A percentile compares a stretch with the other conserved stretches of the same genome.
These are phyloP conservation scores for Coendou prehensilis DNA, from an alignment of 2,797 vertebrate species.

Conservation along the genomic window DNA sequence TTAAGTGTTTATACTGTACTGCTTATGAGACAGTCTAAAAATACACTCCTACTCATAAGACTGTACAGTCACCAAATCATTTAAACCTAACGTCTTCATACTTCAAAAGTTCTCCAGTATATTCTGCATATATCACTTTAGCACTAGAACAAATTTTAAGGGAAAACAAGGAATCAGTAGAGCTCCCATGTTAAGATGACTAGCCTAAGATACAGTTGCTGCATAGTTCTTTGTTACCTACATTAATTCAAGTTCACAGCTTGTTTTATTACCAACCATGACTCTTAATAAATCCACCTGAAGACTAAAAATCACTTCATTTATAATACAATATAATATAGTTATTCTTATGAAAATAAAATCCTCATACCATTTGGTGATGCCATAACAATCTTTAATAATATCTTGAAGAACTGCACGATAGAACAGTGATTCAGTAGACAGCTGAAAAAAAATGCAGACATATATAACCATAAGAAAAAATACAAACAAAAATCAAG, in stretches of 20 bases:
- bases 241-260: conserved; percentile 31
- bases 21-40: conserved; percentile 34
- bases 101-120: conserved; percentile 33
- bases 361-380: conserved; percentile 93
- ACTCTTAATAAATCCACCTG: conserved; percentile 42
- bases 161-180: conserved; percentile 46
- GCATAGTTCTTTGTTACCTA: neutral
- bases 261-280: conserved; percentile 22
- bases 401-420: conserved; percentile 98
- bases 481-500: conserved; percentile 70
- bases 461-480: conserved; percentile 62
- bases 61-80: neutral
- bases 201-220: neutral
- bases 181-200: neutral
- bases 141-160: neutral
- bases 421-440: conserved; percentile 97
- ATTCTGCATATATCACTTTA: conserved; percentile 45
- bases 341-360: conserved; percentile 75
- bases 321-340: conserved; percentile 21
- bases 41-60: neutral
- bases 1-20: neutral
- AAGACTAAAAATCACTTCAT: conserved; percentile 53
- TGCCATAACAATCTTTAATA: conserved; percentile 94
- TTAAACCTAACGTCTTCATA: conserved; percentile 24
- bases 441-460: conserved; percentile 91